Evolutionary conservation across 2,113 vertebrate genomes (phyloP), one percentile per base, ranked within the genome.

Genomic region (Pteropus alecto): DNA sequence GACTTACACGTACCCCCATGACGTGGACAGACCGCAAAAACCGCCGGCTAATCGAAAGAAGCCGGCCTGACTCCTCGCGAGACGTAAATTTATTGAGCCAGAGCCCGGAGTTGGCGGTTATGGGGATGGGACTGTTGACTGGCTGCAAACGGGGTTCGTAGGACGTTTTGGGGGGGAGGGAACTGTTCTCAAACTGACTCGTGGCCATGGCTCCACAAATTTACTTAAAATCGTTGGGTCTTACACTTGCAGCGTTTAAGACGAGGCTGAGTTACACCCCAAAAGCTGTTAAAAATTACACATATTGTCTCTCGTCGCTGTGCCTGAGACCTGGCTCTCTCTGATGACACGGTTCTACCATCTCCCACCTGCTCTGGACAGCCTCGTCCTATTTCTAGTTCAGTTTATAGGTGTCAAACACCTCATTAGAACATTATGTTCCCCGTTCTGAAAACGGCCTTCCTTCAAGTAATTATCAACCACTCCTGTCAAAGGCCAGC

Each of bases 271-370:
- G 41, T 18, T 3, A 22, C 24, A n/a, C 33, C 56, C 10, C 26
- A 7, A 56, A 28, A 71, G 46, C 16, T 41, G 26, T 73, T 19
- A 5, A 6, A 35, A 26, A 7, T 1, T 38, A 33, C 54, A 22
- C 12, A 7, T 43, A 3, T 5, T 4, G 1, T 7, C 2, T 21
- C 26, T 51, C 14, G 6, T 33, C 13, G 26, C 51, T 21, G 8
- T 33, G 6, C 13, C 6, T 5, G 7, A 16, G 35, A 41, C 6
- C 60, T 2, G 0, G 18, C 5, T 8, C 7, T 26, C 48, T 38
- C 33, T 1, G 0, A 18, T 26, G 51, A 18, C 26, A 0, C 1
- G 14, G 22, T 3, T 43, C 3, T 22, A 0, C 10, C 33, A 0
- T 26, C n/a, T 41, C 43, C 48, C 1, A 24, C 5, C 21, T 18